Evolutionary conservation across 23 tunicate genomes (phyloP), one percentile per base, ranked within the genome.

Genomic region (Trididemnum clinides): DNA sequence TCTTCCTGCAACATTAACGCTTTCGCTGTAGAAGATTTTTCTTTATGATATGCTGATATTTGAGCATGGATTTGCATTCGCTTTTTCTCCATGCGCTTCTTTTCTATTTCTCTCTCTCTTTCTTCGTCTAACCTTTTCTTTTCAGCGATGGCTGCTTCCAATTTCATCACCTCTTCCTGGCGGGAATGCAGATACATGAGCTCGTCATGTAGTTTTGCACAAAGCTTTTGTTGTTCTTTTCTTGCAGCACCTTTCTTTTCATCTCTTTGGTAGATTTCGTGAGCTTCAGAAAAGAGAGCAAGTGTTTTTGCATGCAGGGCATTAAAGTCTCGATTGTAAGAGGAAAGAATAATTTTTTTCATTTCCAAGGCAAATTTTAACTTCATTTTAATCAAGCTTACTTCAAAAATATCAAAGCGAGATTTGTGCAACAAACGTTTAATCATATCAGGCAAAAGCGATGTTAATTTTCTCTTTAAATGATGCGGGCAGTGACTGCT

Each of bases 361-460:
- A 71, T 78, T 7, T 73, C 71, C 51, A 39, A 38, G 1, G 82
- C 73, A 35, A 85, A 85, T 58, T 76, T 85, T 35, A 85, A 27
- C 34, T 85, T 85, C 74, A 74, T 57, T 15, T 58, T 73, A 23
- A 72, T 32, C 10, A 86, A 38, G 18, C 87, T 88, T 54, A 85
- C n/a, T 49, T 84, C 89, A 26, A 90, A 72, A 37, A 90, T 72
- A 28, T 80, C 85, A 76, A 86, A 77, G 31, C 88, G 70, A 7
- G 86, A 65, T 1, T 54, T 71, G 7, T 57, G 76, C 0, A 84
- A 28, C 31, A 90, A 34, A 34, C 86, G 33, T 0, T 51, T 31
- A 33, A 85, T 35, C 88, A 90, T 90, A 62, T 90, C 95, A 5
- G 88, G 88, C 54, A 90, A 44, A 21, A 90, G 59, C 21, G 51